Percentiles rank a stretch among this genome's conserved stretches.
These are phyloP conservation scores for Tipula unca DNA, from an alignment of 2,888 invertebrate species.

Conservation along the genomic window DNA sequence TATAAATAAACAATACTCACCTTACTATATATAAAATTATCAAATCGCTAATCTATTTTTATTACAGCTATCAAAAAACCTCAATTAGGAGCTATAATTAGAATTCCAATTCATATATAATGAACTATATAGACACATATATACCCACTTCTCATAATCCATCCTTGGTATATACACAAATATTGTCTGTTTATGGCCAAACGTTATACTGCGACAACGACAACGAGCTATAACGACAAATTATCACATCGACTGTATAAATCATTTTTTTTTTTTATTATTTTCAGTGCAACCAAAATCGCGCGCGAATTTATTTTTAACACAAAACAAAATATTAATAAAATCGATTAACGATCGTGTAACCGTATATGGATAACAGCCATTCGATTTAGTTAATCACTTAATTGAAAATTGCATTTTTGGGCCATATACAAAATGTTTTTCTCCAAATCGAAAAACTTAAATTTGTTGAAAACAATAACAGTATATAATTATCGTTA, in stretches of 20 bases:
- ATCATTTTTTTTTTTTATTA: neutral
- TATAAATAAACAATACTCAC: neutral
- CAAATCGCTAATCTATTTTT: neutral
- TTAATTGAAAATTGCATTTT: neutral
- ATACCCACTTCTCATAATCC: neutral
- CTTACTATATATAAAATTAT: neutral
- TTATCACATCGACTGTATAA: neutral
- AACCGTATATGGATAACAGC: neutral
- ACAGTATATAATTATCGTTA: neutral
- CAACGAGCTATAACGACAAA: neutral
- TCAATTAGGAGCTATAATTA: neutral
- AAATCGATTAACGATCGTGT: neutral
- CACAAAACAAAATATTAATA: neutral
- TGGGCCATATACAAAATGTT: neutral
- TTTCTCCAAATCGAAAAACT: neutral
- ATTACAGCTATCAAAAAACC: neutral
- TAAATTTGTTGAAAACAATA: neutral
- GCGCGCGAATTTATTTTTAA: neutral
- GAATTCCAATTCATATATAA: neutral
- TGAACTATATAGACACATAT: neutral
- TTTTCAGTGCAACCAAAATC: neutral
- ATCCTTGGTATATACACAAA: neutral
- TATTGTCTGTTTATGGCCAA: neutral
- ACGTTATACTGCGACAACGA: neutral
- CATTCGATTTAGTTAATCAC: neutral